Percentiles rank a stretch among this genome's conserved stretches.
Evolutionary conservation across 2,888 invertebrate genomes (phyloP).

Genomic region (Priapulus caudatus): DNA sequence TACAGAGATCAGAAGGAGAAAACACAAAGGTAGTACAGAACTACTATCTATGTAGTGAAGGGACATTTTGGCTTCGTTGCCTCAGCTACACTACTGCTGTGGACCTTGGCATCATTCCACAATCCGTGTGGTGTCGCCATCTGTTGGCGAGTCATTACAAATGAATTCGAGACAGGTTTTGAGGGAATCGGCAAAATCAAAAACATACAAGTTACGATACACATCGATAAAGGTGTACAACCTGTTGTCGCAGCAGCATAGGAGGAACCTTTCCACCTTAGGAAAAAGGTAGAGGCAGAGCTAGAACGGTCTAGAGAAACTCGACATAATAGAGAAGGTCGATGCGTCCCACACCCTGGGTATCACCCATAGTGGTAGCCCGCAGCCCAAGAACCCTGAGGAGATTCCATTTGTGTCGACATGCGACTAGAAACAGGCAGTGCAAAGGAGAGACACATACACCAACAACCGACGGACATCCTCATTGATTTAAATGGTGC

Average conservation of each 20-base stretch:
- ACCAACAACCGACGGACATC: conserved; percentile 21
- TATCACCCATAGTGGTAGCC: conserved; percentile 25
- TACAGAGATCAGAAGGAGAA: too few relatives aligned
- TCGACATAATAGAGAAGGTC: conserved; percentile 25
- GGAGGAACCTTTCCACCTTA: not conserved
- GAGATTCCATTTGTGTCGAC: conserved; percentile 22
- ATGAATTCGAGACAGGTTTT: not conserved
- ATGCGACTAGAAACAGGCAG: conserved; percentile 21
- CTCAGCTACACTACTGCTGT: too few relatives aligned
- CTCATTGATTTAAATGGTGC: conserved; percentile 20
- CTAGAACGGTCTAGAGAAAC: conserved; percentile 19
- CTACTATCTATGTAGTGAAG: not conserved
- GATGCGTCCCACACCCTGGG: conserved; percentile 27
- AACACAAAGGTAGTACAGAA: not conserved
- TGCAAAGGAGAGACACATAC: conserved; percentile 20
- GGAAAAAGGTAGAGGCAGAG: conserved; percentile 18
- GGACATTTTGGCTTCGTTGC: not conserved
- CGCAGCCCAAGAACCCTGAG: conserved; percentile 16
- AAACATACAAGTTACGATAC: not conserved
- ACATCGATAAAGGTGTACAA: not conserved
- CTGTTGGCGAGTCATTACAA: not conserved
- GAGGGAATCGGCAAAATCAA: conserved; percentile 1
- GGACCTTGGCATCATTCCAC: too few relatives aligned
- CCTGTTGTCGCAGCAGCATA: not conserved
- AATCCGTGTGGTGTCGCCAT: too few relatives aligned